Base-by-base conservation (phyloP, 2,797 vertebrate genomes). In the Hozukius guyotensis region DNA sequence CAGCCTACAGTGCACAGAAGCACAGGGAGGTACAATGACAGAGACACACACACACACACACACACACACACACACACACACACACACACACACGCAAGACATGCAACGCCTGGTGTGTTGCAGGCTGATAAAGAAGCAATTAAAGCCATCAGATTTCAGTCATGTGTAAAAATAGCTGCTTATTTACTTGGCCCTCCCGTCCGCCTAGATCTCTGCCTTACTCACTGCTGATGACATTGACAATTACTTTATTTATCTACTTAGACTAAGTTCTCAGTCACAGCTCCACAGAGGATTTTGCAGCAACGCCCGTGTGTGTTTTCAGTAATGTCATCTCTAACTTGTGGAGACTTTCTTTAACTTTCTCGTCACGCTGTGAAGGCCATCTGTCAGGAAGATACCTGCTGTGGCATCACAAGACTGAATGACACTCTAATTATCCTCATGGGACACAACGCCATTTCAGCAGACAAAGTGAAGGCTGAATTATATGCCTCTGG, bases 101-200 rank as follows among this genome's bases (percentile, higher is more conserved):
- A 53, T 55, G 34, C 14, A 49, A 60, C 3, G 31, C 46, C 60
- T 83, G 87, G 74, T 42, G 83, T 92, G 88, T 69, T 72, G 27
- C 34, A 59, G 63, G 36, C 85, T 83, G 89, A 93, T 92, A 91
- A 91, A 92, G 87, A 88, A 82, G 80, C 68, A 91, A 91, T 91
- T 91, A 90, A 87, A 84, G 60, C 66, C 71, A 75, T 72, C 46
- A 80, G 85, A 88, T 90, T 83, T 52, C 63, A 71, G 78, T 34
- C 77, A 24, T 38, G 56, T 80, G 73, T 78, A 81, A 86, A 77
- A 89, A 86, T 75, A 78, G 77, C 46, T 71, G 74, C 75, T 80
- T 84, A 76, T 89, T 91, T 85, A 75, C 42, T 66, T 81, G 71
- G 52, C 36, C 59, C 56, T 14, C 42, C 61, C 25, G 18, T 57